phyloP scores from a whole-genome alignment of 2,113 vertebrate species.

The Malurus elegans region DNA sequence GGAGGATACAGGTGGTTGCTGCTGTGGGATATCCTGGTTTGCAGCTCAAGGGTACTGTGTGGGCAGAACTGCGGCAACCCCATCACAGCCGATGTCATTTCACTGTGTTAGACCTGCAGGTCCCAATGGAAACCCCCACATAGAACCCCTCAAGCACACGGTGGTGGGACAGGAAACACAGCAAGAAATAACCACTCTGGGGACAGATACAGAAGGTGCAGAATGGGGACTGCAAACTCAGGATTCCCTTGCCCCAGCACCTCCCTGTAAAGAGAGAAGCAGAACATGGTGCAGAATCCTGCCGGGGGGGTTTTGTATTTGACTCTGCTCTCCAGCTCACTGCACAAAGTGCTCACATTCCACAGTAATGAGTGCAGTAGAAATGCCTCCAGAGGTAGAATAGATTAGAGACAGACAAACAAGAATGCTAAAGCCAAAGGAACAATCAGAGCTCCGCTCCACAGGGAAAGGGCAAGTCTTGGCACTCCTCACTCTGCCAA shows the following conservation, averaged over 20 bases:
- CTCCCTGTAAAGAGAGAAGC: background rate
- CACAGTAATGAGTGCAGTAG: background rate
- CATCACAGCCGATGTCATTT: background rate
- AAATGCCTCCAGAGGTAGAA: conserved; percentile 50
- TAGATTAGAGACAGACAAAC: conserved; percentile 50
- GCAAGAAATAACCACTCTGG: background rate
- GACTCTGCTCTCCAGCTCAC: background rate
- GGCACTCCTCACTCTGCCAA: background rate
- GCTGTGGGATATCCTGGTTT: background rate
- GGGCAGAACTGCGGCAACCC: background rate
- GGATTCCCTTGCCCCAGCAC: background rate
- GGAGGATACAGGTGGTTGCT: background rate
- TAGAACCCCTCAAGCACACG: background rate
- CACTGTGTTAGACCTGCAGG: background rate
- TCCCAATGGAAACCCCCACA: background rate
- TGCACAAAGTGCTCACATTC: conserved; percentile 28
- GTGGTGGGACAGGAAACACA: background rate
- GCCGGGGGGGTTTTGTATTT: background rate
- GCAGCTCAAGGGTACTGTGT: background rate
- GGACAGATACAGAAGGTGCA: background rate
- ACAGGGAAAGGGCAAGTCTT: background rate
- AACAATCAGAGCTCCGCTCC: conserved; percentile 23
- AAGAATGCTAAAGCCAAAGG: background rate
- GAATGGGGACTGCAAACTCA: background rate
- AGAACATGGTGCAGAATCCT: background rate